Evolutionary conservation across 2,888 invertebrate genomes (phyloP).

Genomic region (Hedychridium roseum): DNA sequence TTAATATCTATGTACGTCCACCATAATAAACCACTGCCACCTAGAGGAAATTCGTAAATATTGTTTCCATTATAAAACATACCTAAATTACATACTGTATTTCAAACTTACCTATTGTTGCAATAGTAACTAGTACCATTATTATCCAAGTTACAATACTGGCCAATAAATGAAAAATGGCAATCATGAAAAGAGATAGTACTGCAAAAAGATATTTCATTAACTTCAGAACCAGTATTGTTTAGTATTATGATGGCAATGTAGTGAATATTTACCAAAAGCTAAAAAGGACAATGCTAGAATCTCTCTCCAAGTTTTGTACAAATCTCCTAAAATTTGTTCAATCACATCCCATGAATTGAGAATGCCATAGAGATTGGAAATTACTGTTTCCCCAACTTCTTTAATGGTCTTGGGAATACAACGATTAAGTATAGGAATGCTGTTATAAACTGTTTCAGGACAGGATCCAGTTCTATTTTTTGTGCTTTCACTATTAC

Average conservation of each 20-base stretch:
- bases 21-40: conserved; percentile 83
- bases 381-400: conserved; percentile 70
- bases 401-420: conserved; percentile 79
- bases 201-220: conserved; percentile 66
- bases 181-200: conserved; percentile 82
- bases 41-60: conserved; percentile 41
- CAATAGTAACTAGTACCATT: conserved; percentile 80
- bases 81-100: neutral
- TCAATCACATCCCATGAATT: conserved; percentile 91
- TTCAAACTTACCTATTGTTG: conserved; percentile 73
- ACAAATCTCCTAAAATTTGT: conserved; percentile 87
- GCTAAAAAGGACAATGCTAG: conserved; percentile 81
- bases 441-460: conserved; percentile 76
- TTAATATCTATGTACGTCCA: conserved; percentile 85
- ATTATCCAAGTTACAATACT: conserved; percentile 88
- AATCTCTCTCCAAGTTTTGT: conserved; percentile 88
- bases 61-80: neutral
- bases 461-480: conserved; percentile 66
- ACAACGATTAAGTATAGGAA: conserved; percentile 85
- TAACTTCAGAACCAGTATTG: too few species aligned
- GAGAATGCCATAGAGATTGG: conserved; percentile 80
- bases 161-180: conserved; percentile 84
- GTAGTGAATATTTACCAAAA: conserved; percentile 77
- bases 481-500: conserved; percentile 56
- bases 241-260: too few species aligned